Percentiles rank a stretch among this genome's conserved stretches.
phyloP scores from a whole-genome alignment of 2,888 invertebrate species.

The Macaria notata region DNA sequence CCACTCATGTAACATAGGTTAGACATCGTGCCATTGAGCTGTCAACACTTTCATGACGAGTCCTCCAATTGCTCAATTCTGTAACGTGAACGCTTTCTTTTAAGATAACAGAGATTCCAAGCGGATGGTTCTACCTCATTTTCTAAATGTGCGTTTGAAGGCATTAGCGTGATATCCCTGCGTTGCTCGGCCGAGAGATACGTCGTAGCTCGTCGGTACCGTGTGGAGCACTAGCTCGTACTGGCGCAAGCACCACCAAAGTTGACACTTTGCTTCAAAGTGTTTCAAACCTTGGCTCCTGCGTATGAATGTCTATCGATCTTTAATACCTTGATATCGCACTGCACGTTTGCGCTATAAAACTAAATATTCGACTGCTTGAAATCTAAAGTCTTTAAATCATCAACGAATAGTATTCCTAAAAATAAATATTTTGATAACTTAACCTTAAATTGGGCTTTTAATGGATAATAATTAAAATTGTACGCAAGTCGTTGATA shows the following conservation, averaged over 20 bases:
- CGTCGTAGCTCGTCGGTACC: constrained; percentile 10
- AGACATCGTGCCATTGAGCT: constrained; percentile 31
- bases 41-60: constrained; percentile 23
- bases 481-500: constrained; percentile 49
- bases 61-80: constrained; percentile 35
- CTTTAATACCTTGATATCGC: background rate
- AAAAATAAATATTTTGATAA: constrained; percentile 61
- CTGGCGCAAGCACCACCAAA: constrained; percentile 14
- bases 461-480: constrained; percentile 51
- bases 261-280: background rate
- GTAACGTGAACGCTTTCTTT: constrained; percentile 28
- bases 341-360: constrained; percentile 1
- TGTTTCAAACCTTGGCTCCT: background rate
- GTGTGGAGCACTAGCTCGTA: constrained; percentile 9
- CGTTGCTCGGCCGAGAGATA: constrained; percentile 5
- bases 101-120: constrained; percentile 30
- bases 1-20: constrained; percentile 18
- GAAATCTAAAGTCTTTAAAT: constrained; percentile 29
- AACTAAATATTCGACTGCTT: constrained; percentile 19
- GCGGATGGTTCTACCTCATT: constrained; percentile 37
- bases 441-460: constrained; percentile 61
- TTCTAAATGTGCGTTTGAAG: constrained; percentile 28
- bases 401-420: constrained; percentile 51
- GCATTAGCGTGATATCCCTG: constrained; percentile 20
- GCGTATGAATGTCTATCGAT: background rate